phyloP scores from a whole-genome alignment of 2,113 vertebrate species.

The Willisornis vidua region DNA sequence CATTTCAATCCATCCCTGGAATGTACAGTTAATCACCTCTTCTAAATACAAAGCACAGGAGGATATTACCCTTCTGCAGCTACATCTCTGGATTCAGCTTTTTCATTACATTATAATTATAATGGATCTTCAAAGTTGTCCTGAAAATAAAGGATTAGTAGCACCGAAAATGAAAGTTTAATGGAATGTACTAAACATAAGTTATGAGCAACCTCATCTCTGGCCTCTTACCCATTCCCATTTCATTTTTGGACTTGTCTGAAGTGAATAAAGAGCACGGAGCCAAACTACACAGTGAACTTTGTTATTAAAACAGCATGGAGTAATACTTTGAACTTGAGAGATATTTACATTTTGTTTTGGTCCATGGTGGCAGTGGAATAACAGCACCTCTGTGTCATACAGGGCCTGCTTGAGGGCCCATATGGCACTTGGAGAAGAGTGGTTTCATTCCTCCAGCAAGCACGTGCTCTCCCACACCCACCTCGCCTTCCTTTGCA shows the following conservation, averaged over 20 bases:
- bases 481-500: neutral
- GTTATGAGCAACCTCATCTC: neutral
- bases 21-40: neutral
- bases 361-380: neutral
- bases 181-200: neutral
- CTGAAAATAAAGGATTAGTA: neutral
- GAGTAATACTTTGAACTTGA: neutral
- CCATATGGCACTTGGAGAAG: neutral
- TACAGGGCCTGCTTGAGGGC: neutral
- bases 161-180: neutral
- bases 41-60: neutral
- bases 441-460: neutral
- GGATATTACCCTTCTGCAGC: neutral
- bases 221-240: neutral
- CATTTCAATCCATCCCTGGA: neutral
- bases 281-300: neutral
- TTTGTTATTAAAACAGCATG: conserved; percentile 7
- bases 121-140: neutral
- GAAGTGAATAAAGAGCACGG: neutral
- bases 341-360: neutral
- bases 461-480: neutral
- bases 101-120: neutral
- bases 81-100: conserved; percentile 1
- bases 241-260: neutral
- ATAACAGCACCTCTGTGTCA: neutral